These are phyloP conservation scores for Sebastes matsubarae DNA, from an alignment of 2,797 vertebrate species.

Conservation along the genomic window DNA sequence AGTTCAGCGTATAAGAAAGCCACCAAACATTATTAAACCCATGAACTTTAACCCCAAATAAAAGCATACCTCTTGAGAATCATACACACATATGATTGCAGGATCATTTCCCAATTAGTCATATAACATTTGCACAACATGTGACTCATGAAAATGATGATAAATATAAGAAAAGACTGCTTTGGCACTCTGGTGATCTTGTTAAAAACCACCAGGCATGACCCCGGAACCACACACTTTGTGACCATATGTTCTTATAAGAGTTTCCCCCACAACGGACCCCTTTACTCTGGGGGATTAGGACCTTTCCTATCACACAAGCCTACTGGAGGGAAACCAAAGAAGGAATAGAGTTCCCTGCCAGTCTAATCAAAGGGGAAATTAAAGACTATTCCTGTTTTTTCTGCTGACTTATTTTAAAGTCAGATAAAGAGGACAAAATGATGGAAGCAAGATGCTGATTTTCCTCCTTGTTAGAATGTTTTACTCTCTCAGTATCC, in stretches of 20 bases:
- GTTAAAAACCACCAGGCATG: constrained; percentile 34
- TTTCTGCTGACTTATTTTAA: constrained; percentile 41
- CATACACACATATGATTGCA: neutral
- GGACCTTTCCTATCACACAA: constrained; percentile 47
- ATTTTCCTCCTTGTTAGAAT: constrained; percentile 14
- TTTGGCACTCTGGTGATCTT: constrained; percentile 27
- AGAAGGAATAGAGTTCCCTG: constrained; percentile 20
- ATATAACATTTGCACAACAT: neutral
- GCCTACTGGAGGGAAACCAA: constrained; percentile 48
- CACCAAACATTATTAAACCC: neutral
- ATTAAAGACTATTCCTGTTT: constrained; percentile 60
- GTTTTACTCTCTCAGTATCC: neutral
- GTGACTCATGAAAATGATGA: constrained; percentile 30
- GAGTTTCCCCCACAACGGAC: constrained; percentile 44
- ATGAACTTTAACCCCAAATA: neutral
- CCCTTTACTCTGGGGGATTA: constrained; percentile 46
- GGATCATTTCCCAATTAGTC: neutral
- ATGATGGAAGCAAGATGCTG: constrained; percentile 55
- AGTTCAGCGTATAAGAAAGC: neutral
- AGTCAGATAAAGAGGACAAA: constrained; percentile 45
- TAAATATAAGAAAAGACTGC: neutral
- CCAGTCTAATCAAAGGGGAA: constrained; percentile 64
- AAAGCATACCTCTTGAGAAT: neutral
- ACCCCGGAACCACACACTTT: constrained; percentile 40
- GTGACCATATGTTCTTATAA: constrained; percentile 47